Conservation (phyloP, 30 jellyfish, hydroid and myxozoan genomes). For the Hydractinia echinata region DNA sequence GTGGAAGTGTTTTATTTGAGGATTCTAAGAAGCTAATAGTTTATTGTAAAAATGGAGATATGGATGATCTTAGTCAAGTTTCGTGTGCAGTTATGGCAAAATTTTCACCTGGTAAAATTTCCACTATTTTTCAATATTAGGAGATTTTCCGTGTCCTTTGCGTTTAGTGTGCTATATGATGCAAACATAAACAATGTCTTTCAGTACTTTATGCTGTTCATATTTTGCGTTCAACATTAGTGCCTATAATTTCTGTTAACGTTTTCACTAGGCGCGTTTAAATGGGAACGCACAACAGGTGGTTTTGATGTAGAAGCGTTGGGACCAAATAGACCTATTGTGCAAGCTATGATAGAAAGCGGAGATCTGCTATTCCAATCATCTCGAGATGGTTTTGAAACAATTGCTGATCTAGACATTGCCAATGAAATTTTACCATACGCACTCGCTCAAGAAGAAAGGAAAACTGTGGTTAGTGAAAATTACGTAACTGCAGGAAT, state of each 20-base stretch:
- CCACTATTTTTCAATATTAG: no score
- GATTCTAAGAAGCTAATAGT: neutral
- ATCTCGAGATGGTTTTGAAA: slow-evolving; percentile 13
- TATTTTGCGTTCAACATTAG: no score
- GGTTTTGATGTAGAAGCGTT: no score
- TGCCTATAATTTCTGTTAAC: no score
- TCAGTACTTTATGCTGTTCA: no score
- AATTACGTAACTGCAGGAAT: neutral
- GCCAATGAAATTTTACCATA: neutral
- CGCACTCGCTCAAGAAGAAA: neutral
- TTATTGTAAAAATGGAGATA: slow-evolving; percentile 19
- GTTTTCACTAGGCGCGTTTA: no score
- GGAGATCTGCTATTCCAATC: neutral
- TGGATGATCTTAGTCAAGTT: neutral
- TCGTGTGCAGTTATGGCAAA: neutral
- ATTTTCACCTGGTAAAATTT: neutral
- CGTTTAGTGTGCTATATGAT: no score
- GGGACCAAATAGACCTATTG: no score
- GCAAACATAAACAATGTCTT: no score
- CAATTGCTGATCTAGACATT: neutral
- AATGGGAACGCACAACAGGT: no score
- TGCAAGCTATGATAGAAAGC: no score
- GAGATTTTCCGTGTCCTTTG: no score
- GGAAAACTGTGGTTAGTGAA: neutral
- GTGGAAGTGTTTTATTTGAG: neutral